phyloP scores from a whole-genome alignment of 2,888 invertebrate genomes.

The Drosophila tripunctata region DNA sequence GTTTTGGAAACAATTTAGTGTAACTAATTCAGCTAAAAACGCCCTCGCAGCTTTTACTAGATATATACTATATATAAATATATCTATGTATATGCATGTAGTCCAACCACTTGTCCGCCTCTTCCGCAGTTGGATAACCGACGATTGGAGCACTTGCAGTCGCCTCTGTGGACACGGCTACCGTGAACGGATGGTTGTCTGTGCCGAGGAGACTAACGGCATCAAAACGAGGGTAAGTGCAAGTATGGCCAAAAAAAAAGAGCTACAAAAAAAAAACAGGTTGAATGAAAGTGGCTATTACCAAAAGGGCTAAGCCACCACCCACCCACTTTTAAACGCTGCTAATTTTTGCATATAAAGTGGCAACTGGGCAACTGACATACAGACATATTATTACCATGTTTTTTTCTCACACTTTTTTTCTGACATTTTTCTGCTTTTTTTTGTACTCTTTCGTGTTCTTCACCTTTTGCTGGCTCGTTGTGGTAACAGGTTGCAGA shows the following conservation, averaged over 20 bases:
- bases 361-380: constrained; percentile 28
- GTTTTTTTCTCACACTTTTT: constrained; percentile 44
- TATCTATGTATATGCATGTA: constrained; percentile 11
- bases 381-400: constrained; percentile 53
- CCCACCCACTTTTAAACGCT: constrained; percentile 50
- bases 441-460: constrained; percentile 1
- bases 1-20: constrained; percentile 58
- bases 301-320: constrained; percentile 34
- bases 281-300: constrained; percentile 62
- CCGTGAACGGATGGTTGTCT: constrained; percentile 91
- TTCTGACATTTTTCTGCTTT: background rate
- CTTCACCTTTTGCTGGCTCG: constrained; percentile 11
- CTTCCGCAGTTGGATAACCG: constrained; percentile 91
- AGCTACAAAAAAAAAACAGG: constrained; percentile 9
- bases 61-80: background rate
- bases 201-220: constrained; percentile 92
- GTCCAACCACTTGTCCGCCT: constrained; percentile 56
- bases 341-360: constrained; percentile 67
- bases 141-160: constrained; percentile 95
- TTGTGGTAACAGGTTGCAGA: constrained; percentile 87
- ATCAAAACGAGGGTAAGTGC: constrained; percentile 89
- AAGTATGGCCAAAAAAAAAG: constrained; percentile 23
- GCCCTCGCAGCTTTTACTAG: constrained; percentile 25
- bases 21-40: constrained; percentile 47
- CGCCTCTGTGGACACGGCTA: constrained; percentile 94